Percentiles rank a stretch among this genome's conserved stretches.
phyloP scores from a whole-genome alignment of 1,140 invertebrate species.

The Pogonus chalceus region DNA sequence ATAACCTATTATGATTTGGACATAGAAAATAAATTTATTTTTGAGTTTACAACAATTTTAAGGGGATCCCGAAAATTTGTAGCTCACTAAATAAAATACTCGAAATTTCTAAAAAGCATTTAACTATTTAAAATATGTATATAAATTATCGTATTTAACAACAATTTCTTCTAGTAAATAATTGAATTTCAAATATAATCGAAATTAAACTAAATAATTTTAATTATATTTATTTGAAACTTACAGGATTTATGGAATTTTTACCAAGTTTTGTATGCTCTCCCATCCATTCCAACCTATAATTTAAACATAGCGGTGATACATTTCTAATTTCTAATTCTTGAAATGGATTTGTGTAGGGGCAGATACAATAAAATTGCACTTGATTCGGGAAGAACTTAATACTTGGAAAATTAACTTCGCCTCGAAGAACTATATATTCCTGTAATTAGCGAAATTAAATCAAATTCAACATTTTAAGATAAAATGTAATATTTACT shows the following conservation, averaged over 20 bases:
- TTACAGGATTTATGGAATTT: not conserved
- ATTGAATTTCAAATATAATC: not conserved
- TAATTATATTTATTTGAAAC: no score
- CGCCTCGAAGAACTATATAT: constrained; percentile 33
- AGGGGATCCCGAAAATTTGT: no score
- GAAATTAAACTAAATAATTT: no score
- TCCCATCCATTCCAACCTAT: constrained; percentile 33
- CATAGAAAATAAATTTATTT: no score
- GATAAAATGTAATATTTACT: constrained; percentile 13
- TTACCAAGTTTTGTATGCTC: constrained; percentile 26
- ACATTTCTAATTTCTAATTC: constrained; percentile 35
- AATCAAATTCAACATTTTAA: constrained; percentile 8
- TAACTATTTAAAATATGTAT: not conserved
- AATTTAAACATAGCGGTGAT: constrained; percentile 36
- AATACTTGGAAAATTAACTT: constrained; percentile 39
- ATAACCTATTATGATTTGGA: no score
- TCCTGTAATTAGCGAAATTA: constrained; percentile 30
- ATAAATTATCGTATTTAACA: not conserved
- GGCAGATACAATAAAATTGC: constrained; percentile 31
- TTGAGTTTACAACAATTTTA: no score
- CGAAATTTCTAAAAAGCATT: not conserved
- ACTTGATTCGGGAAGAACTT: constrained; percentile 26
- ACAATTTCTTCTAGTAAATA: not conserved
- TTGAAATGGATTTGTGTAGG: constrained; percentile 27
- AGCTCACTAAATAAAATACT: not conserved